Evolutionary conservation across 2,888 invertebrate species (phyloP).

Genomic region (Dexiosoma caninum): DNA sequence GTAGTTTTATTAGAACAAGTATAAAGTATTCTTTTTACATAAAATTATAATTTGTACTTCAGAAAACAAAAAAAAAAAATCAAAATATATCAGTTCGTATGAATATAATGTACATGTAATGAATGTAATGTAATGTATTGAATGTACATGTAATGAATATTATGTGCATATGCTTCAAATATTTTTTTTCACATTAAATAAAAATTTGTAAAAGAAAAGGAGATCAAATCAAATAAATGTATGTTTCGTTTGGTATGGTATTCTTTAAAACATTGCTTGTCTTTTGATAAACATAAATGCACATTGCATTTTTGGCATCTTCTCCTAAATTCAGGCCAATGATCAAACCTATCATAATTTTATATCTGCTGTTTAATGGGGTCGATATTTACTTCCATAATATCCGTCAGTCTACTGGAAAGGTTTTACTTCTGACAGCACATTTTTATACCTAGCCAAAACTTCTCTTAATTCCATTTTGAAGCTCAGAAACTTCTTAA

Average conservation of each 20-base stretch:
- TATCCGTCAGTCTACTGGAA: background rate
- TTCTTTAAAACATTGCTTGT: background rate
- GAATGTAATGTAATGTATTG: too few species aligned
- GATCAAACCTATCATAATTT: constrained; percentile 12
- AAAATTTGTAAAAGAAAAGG: too few species aligned
- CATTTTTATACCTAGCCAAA: background rate
- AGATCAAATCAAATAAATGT: too few species aligned
- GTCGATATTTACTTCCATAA: constrained; percentile 22
- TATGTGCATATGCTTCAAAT: too few species aligned
- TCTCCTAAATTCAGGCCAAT: background rate
- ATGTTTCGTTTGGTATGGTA: background rate
- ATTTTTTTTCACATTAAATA: too few species aligned
- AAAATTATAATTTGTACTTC: background rate
- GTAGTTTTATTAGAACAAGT: background rate
- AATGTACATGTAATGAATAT: too few species aligned
- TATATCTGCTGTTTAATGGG: constrained; percentile 4
- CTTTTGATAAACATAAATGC: constrained; percentile 1
- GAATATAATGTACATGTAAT: background rate
- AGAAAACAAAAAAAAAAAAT: background rate
- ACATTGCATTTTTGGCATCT: constrained; percentile 8
- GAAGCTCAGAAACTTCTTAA: background rate
- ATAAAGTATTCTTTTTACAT: background rate
- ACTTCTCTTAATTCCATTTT: constrained; percentile 10
- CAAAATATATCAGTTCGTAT: background rate
- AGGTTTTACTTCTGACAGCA: background rate